Percentiles rank a stretch among this genome's conserved stretches.
phyloP scores from a whole-genome alignment of 2,797 vertebrate genomes.

The Garrulus glandarius region DNA sequence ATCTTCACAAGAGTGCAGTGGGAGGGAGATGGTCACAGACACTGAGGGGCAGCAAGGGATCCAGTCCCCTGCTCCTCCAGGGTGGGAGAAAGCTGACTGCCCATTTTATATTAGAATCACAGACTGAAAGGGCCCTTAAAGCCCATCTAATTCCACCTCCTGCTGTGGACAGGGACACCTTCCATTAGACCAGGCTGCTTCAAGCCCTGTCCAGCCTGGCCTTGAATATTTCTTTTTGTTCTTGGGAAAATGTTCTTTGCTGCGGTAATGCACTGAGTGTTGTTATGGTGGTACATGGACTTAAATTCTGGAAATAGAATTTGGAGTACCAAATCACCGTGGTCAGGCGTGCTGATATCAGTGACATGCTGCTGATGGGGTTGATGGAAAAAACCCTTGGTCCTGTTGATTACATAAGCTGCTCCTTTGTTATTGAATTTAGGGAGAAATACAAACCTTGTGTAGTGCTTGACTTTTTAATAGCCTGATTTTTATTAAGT shows the following conservation, averaged over 20 bases:
- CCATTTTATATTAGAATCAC: accelerated
- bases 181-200: background rate
- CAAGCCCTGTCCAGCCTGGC: background rate
- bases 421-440: background rate
- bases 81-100: background rate
- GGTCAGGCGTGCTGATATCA: accelerated
- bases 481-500: background rate
- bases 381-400: background rate
- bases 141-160: no score
- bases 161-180: background rate
- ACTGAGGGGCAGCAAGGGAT: background rate
- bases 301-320: background rate
- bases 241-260: background rate
- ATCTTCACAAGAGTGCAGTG: background rate
- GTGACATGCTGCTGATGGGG: background rate
- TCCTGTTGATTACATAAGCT: background rate
- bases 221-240: background rate
- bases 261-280: accelerated
- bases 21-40: background rate
- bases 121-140: background rate
- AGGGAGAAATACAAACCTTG: background rate
- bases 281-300: background rate
- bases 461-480: background rate
- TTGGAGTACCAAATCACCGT: accelerated
- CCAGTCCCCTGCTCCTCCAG: background rate